phyloP scores from a whole-genome alignment of 2,888 invertebrate genomes.

The Drosophila robusta region DNA sequence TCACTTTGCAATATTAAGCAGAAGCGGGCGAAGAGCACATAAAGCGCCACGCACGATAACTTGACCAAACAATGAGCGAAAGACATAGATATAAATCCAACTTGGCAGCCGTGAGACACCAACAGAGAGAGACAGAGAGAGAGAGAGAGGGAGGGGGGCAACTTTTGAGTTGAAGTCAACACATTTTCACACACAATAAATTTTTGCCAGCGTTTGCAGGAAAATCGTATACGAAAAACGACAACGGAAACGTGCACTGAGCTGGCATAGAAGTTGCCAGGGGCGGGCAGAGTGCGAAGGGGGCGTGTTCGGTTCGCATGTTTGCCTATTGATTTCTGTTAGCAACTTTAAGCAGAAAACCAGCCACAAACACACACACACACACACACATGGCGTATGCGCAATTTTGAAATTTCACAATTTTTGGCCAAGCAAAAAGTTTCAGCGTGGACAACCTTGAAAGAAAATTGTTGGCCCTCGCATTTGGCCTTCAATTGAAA shows the following conservation, averaged over 20 bases:
- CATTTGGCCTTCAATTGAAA: constrained; percentile 40
- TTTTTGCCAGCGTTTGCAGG: constrained; percentile 72
- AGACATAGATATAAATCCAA: constrained; percentile 68
- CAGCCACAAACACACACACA: constrained; percentile 1
- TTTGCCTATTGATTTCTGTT: constrained; percentile 71
- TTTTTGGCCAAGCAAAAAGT: constrained; percentile 19
- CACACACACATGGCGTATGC: constrained; percentile 36
- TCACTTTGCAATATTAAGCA: constrained; percentile 59
- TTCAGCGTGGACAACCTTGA: constrained; percentile 59
- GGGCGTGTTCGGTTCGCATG: constrained; percentile 60
- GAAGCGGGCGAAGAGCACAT: constrained; percentile 46
- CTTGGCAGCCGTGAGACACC: constrained; percentile 55
- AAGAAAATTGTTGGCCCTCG: constrained; percentile 36
- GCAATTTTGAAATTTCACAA: constrained; percentile 38
- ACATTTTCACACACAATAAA: constrained; percentile 81
- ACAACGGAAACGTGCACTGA: constrained; percentile 38
- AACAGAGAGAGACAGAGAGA: not conserved
- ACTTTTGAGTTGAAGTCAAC: constrained; percentile 80
- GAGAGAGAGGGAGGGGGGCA: constrained; percentile 4
- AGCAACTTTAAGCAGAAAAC: constrained; percentile 39
- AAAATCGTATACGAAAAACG: constrained; percentile 43
- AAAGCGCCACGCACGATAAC: constrained; percentile 72
- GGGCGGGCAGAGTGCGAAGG: not conserved
- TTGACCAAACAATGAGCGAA: constrained; percentile 69
- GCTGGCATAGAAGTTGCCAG: constrained; percentile 3